These are phyloP conservation scores for Graptemys geographica DNA, from an alignment of 2,797 vertebrate genomes.

Conservation along the genomic window DNA sequence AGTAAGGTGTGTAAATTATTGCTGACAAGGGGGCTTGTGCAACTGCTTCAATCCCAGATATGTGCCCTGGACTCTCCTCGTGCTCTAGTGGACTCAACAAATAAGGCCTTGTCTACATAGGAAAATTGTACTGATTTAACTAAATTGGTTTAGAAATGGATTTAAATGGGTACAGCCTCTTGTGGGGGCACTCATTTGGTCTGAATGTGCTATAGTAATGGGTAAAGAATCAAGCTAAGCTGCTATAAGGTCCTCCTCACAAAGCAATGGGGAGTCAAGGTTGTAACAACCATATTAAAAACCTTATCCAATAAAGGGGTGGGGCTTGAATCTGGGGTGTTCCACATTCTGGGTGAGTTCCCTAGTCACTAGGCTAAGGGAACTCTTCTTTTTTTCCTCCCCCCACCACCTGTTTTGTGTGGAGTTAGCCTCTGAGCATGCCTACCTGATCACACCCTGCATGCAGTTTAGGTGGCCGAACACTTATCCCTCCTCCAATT, in stretches of 20 bases:
- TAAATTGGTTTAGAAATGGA: background rate
- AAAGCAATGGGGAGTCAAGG: background rate
- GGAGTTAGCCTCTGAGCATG: background rate
- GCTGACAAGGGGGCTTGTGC: background rate
- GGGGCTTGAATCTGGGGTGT: background rate
- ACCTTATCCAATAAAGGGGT: background rate
- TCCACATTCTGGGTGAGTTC: background rate
- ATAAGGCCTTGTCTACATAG: background rate
- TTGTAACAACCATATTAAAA: background rate
- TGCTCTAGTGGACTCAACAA: background rate
- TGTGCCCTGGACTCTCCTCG: background rate
- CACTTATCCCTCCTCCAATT: background rate
- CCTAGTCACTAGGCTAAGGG: background rate
- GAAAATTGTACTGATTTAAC: background rate
- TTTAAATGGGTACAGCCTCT: background rate
- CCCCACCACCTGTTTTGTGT: background rate
- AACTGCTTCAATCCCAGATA: background rate
- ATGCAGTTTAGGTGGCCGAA: background rate
- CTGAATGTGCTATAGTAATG: background rate
- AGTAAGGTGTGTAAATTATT: background rate
- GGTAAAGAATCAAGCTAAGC: background rate
- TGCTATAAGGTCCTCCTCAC: background rate
- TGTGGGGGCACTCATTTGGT: background rate
- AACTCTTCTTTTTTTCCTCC: background rate
- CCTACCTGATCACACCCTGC: background rate